A percentile compares a stretch with the other conserved stretches of the same genome.
These are phyloP conservation scores for Lampris megalopsis DNA, from an alignment of 2,113 vertebrate species.

Conservation along the genomic window DNA sequence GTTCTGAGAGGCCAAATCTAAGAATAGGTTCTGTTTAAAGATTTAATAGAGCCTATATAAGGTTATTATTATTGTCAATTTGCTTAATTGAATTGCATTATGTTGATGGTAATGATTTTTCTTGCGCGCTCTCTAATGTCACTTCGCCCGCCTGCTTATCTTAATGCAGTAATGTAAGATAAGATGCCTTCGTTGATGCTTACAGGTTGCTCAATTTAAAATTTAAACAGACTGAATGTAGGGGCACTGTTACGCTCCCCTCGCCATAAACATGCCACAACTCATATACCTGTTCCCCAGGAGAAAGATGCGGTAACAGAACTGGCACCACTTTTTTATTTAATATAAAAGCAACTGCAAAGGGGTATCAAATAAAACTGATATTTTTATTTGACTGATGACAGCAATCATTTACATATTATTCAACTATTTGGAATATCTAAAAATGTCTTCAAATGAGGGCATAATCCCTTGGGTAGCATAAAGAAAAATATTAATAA, in stretches of 20 bases:
- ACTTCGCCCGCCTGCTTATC: constrained; percentile 22
- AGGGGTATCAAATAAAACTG: too few species aligned
- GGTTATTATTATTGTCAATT: background rate
- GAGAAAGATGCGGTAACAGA: background rate
- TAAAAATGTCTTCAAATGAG: too few species aligned
- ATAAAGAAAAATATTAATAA: too few species aligned
- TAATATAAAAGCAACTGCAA: background rate
- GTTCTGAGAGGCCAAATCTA: background rate
- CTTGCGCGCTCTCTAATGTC: constrained; percentile 59
- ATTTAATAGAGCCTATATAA: constrained; percentile 13
- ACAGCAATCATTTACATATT: too few species aligned
- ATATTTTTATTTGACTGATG: too few species aligned
- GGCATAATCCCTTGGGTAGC: too few species aligned
- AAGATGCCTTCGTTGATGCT: constrained; percentile 59
- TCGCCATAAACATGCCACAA: background rate
- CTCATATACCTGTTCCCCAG: constrained; percentile 1
- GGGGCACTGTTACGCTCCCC: constrained; percentile 32
- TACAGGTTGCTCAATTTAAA: constrained; percentile 71
- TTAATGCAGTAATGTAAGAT: constrained; percentile 62
- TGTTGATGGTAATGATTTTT: constrained; percentile 50
- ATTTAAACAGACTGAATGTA: constrained; percentile 67
- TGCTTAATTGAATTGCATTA: constrained; percentile 63
- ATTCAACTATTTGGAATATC: too few species aligned
- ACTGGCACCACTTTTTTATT: background rate
- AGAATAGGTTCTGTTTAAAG: constrained; percentile 24